Conservation (phyloP, 2,888 invertebrate genomes). For the Campoplex nolae region DNA sequence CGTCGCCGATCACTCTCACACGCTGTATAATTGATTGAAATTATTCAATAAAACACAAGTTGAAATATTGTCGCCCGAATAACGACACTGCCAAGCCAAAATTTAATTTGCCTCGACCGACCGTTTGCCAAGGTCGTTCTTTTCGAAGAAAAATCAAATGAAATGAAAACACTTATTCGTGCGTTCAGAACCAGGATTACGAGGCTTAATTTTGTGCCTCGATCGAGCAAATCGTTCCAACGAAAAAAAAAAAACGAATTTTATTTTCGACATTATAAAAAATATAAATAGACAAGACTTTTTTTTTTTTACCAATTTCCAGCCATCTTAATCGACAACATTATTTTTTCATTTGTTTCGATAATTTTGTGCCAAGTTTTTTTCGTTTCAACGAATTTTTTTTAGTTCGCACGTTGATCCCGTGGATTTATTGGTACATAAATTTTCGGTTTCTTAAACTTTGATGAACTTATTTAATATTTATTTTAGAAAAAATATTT, state of each 20-base stretch:
- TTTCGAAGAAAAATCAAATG: constrained; percentile 17
- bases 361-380: background rate
- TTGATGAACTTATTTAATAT: background rate
- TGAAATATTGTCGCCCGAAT: background rate
- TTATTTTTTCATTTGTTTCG: background rate
- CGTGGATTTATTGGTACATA: background rate
- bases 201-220: background rate
- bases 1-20: constrained; percentile 71
- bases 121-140: background rate
- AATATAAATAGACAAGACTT: background rate
- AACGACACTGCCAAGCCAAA: background rate
- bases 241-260: background rate
- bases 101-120: background rate
- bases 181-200: constrained; percentile 22
- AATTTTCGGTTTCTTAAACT: background rate
- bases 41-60: background rate
- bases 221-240: background rate
- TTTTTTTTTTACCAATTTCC: background rate
- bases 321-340: background rate
- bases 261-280: background rate
- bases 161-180: background rate
- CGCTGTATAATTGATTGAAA: constrained; percentile 71
- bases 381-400: background rate
- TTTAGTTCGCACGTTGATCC: background rate
- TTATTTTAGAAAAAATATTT: background rate